These are phyloP conservation scores for Sisyra nigra DNA, from an alignment of 2,888 invertebrate genomes.

Conservation along the genomic window DNA sequence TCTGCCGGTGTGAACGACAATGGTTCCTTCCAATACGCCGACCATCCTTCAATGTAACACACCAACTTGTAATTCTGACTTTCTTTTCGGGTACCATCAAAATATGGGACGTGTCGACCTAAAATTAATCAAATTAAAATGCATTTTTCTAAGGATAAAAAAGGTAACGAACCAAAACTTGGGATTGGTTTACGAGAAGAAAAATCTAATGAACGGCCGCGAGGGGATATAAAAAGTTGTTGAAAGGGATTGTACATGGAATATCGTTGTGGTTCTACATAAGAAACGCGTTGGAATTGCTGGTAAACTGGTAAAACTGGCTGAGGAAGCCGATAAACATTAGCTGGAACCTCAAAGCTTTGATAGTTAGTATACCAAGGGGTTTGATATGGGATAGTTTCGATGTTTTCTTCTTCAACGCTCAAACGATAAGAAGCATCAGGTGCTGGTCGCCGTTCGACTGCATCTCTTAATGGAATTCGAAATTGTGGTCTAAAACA, in stretches of 20 bases:
- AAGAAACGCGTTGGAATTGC: slow-evolving; percentile 9
- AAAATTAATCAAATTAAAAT: not conserved
- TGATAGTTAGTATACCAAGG: not conserved
- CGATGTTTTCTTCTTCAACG: not conserved
- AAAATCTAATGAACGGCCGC: not conserved
- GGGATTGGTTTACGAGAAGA: not conserved
- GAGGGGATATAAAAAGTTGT: slow-evolving; percentile 17
- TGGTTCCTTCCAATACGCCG: slow-evolving; percentile 49
- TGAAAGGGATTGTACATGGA: slow-evolving; percentile 20
- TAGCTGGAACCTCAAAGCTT: not conserved
- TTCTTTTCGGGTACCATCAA: not conserved
- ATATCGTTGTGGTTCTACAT: slow-evolving; percentile 16
- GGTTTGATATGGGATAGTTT: not conserved
- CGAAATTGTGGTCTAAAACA: slow-evolving; percentile 31
- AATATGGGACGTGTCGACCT: not conserved
- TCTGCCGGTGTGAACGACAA: slow-evolving; percentile 45
- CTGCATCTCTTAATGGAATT: slow-evolving; percentile 51
- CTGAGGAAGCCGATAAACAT: not conserved
- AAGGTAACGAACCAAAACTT: not conserved
- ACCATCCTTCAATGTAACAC: slow-evolving; percentile 53
- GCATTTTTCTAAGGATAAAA: too few relatives aligned
- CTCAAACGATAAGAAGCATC: slow-evolving; percentile 19
- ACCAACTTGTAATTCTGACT: slow-evolving; percentile 27
- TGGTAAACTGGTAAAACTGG: not conserved
- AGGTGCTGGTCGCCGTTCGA: slow-evolving; percentile 39